Base-by-base conservation (phyloP, 2,888 invertebrate species). In the Acrocera orbiculus region DNA sequence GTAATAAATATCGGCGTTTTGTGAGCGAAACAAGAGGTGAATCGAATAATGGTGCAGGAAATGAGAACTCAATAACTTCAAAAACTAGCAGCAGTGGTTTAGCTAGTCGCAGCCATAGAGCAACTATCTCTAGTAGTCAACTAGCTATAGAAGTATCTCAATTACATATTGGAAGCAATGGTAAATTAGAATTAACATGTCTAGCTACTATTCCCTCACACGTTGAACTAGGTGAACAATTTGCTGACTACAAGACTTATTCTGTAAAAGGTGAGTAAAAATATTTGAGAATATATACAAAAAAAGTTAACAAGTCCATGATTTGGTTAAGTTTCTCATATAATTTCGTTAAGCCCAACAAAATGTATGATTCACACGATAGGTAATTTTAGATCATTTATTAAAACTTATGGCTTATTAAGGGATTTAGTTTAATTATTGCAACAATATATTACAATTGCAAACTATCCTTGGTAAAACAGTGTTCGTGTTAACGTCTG, bases 131-230 rank as follows among this genome's bases (percentile, higher is more conserved):
- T 31, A 75, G 73, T 27, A 75, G 77, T 45, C 76, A 78, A 40
- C 61, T 82, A 30, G 75, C 73, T 56, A 72, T 82, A 40, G 73
- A 78, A 35, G 72, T 82, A 44, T 73, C 76, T 3, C 75, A 76
- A 44, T 62, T 78, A 26, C 73, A 76, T 44, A 70, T 72, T 19
- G 75, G 75, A 4, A 71, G 69, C 17, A 76, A 77, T 46, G 77
- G 77, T 1, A 64, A 69, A 35, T 61, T 81, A 42, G 72, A 75
- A 50, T 67, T 82, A 38, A 78, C 76, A 20, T 82, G 82, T 51
- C 67, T 77, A 40, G 70, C 81, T 24, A 80, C 82, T 31, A 82
- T 82, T 45, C 82, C 82, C 1, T 73, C 75, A 37, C 76, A 76
- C 44, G 69, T 78, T 14, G 73, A 70, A 11, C 70, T 72, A 23